Evolutionary conservation across 1,140 invertebrate genomes (phyloP), one percentile per base, ranked within the genome.

Genomic region (Berghia stephanieae): DNA sequence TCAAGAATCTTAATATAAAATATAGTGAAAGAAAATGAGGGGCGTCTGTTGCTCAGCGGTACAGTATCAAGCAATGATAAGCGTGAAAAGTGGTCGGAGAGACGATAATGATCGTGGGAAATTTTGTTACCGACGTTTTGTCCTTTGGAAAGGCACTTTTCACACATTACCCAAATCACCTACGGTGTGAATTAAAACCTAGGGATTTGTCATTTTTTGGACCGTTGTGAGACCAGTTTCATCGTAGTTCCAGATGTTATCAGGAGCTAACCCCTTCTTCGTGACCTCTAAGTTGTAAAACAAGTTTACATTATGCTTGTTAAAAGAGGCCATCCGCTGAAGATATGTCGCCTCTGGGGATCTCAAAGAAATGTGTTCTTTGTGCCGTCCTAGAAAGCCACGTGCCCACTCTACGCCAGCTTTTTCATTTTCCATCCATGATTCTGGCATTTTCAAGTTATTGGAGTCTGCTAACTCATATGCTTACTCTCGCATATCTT

Each of bases 241-340:
- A 44, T 83, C 81, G 8, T 79, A 57, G 57, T 83, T 83, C 70
- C 75, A 83, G 21, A 83, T 77, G 31, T 75, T 40, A 44, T 77
- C 43, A 16, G 75, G 42, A 31, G 10, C n/a, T 42, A 81, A 68
- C 24, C 63, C 34, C 49, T 40, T 79, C 34, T 38, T 31, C 24
- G 78, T 27, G 18, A 79, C 57, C 18, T 68, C 31, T 40, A 40
- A 68, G 34, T 81, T 55, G 57, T 49, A 81, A 69, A 79, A 79
- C 24, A 44, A 1, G 38, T 21, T 40, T 2, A 81, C 74, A 77
- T 77, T 77, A 6, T 24, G 83, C 90, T 81, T 82, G 75, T 91
- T 91, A 78, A 91, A 91, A 27, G 80, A 83, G n/a, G 82, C 86
- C 38, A 83, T 83, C 69, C 89, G 76, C 2, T 86, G 81, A 34